These are phyloP conservation scores for Argyra leucocephala DNA, from an alignment of 2,888 invertebrate species.

Conservation along the genomic window DNA sequence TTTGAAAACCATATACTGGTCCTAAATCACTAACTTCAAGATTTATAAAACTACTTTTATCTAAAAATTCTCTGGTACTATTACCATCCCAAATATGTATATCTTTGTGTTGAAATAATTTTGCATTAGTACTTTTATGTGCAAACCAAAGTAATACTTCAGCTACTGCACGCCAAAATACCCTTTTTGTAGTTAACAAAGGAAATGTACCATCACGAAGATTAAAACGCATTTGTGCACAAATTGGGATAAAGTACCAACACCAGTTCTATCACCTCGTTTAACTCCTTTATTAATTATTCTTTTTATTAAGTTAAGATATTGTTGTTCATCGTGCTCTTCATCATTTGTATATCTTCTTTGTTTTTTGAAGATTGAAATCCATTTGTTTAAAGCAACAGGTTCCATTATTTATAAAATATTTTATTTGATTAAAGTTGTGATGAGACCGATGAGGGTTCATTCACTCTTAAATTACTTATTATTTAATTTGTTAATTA, in stretches of 20 bases:
- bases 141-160: conserved; percentile 95
- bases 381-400: too few relatives aligned
- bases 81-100: conserved; percentile 96
- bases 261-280: conserved; percentile 76
- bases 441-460: too few relatives aligned
- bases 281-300: conserved; percentile 53
- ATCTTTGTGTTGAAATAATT: conserved; percentile 63
- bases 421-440: too few relatives aligned
- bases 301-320: conserved; percentile 55
- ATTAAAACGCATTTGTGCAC: conserved; percentile 79
- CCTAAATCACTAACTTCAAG: conserved; percentile 91
- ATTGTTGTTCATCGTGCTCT: conserved; percentile 66
- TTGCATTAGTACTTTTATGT: conserved; percentile 79
- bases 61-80: conserved; percentile 80
- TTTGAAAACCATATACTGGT: conserved; percentile 96
- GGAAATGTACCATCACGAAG: conserved; percentile 65
- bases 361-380: too few relatives aligned
- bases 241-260: conserved; percentile 82
- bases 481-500: too few relatives aligned
- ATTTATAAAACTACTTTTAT: conserved; percentile 70
- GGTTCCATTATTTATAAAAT: too few relatives aligned
- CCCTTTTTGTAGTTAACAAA: conserved; percentile 85
- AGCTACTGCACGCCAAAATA: conserved; percentile 82
- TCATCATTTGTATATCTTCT: too few relatives aligned
- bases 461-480: too few relatives aligned